Evolutionary conservation across 2,113 vertebrate genomes (phyloP).

Genomic region (Albula goreensis): DNA sequence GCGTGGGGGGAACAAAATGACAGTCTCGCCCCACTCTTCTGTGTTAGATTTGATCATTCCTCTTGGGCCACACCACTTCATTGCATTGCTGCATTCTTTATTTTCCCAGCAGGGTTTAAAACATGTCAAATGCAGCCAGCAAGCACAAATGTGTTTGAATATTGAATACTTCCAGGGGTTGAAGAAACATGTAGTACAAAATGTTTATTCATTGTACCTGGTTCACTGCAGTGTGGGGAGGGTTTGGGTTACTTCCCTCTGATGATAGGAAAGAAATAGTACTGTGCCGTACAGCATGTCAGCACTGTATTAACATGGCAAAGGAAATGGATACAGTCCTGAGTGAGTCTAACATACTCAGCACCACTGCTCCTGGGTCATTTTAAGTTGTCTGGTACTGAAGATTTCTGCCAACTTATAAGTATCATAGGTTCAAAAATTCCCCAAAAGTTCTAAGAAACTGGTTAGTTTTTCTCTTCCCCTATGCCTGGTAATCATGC

Average conservation of each 20-base stretch:
- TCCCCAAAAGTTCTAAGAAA: slow-evolving; percentile 16
- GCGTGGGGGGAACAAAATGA: not conserved
- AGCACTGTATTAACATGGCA: not conserved
- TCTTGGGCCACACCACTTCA: slow-evolving; percentile 15
- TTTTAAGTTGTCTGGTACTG: not conserved
- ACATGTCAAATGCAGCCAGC: slow-evolving; percentile 26
- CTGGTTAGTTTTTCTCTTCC: not conserved
- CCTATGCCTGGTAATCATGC: slow-evolving; percentile 37
- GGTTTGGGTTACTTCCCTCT: not conserved
- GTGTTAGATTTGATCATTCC: slow-evolving; percentile 9
- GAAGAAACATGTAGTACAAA: slow-evolving; percentile 16
- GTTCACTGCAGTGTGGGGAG: not conserved
- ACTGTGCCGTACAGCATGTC: slow-evolving; percentile 4
- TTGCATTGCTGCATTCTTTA: slow-evolving; percentile 33
- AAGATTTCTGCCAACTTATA: not conserved
- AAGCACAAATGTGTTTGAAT: slow-evolving; percentile 31
- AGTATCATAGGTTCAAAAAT: not conserved
- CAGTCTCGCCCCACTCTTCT: slow-evolving; percentile 15
- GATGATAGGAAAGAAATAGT: slow-evolving; percentile 29
- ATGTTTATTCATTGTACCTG: slow-evolving; percentile 20
- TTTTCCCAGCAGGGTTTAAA: slow-evolving; percentile 20
- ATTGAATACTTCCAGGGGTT: slow-evolving; percentile 16
- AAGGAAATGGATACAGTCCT: slow-evolving; percentile 2
- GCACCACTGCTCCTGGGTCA: slow-evolving; percentile 25
- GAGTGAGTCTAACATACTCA: slow-evolving; percentile 6